Evolutionary conservation across 2,113 vertebrate species (phyloP), one percentile per base, ranked within the genome.

Genomic region (Heterocephalus glaber): DNA sequence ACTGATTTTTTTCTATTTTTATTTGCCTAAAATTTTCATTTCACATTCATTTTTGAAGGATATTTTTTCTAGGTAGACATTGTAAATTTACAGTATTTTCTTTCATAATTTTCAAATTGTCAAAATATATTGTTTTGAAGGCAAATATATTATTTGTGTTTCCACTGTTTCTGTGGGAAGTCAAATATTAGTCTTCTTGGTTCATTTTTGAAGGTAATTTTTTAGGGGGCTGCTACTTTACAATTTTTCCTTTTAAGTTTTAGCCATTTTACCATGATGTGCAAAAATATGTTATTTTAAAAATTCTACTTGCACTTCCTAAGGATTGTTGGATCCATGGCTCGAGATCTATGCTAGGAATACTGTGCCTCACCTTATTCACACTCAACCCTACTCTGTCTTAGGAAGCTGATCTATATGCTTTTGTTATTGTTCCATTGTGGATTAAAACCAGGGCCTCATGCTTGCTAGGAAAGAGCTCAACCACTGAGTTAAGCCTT

Each of bases 191-290:
- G 28, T 65, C 14, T 88, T 72, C 49, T 86, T 86, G 38, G 72
- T 79, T 87, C 35, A 82, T 16, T 93, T 95, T 86, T 61, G 38
- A 70, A 90, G n/a, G n/a, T 38, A 86, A 92, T 58, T 92, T 61
- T 49, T 89, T 52, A 16, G 20, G 28, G 20, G 26, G 24, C 28
- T 17, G 3, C 33, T 81, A 80, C n/a, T 81, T 95, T 38, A 35
- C 4, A 83, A 52, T 28, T 80, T 61, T 89, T 89, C 56, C 26
- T 8, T 95, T 92, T 77, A 33, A 3, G 65, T 95, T 79, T 90
- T 26, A 41, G 6, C 30, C 54, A 70, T 70, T 89, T 76, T 92
- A 58, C 17, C 86, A 20, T 33, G 20, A 33, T 86, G 26, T 89
- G 86, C 11, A 44, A 95, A 95, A 91, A 91, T 14, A 38, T 5